These are phyloP conservation scores for Cremastinae sp. DNA, from an alignment of 2,888 invertebrate genomes.

Conservation along the genomic window DNA sequence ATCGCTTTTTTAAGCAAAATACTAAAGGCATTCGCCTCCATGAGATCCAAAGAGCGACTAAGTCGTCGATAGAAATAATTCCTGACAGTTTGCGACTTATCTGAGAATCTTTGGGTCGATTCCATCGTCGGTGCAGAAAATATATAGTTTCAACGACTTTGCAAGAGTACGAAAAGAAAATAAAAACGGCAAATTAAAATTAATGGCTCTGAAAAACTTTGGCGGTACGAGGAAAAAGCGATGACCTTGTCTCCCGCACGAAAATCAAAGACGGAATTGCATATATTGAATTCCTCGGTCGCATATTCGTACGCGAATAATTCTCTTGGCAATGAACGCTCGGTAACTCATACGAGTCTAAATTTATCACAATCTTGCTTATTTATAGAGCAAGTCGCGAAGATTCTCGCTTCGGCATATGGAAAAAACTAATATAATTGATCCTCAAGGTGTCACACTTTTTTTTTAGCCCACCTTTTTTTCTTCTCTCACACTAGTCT, in stretches of 20 bases:
- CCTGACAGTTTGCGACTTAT: too few relatives aligned
- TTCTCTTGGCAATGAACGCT: constrained; percentile 45
- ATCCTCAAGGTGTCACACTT: constrained; percentile 45
- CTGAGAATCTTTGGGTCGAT: too few relatives aligned
- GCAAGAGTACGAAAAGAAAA: too few relatives aligned
- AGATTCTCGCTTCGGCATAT: constrained; percentile 33
- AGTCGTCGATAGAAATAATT: neutral
- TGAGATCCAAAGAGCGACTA: neutral
- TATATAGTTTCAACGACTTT: too few relatives aligned
- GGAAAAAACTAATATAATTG: constrained; percentile 50
- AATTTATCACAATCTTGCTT: constrained; percentile 37
- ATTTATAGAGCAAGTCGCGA: constrained; percentile 36
- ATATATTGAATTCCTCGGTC: constrained; percentile 4
- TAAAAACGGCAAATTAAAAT: neutral
- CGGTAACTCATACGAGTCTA: constrained; percentile 37
- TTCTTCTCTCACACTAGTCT: too few relatives aligned
- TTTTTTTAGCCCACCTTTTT: too few relatives aligned
- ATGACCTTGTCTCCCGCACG: neutral
- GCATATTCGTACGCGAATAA: constrained; percentile 12
- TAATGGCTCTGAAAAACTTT: constrained; percentile 9
- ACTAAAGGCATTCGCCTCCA: neutral
- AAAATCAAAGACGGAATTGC: neutral
- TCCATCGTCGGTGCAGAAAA: too few relatives aligned
- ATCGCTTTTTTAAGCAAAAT: neutral
- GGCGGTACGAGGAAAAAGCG: neutral